These are phyloP conservation scores for Bombus confusus DNA, from an alignment of 1,140 invertebrate species.

Conservation along the genomic window DNA sequence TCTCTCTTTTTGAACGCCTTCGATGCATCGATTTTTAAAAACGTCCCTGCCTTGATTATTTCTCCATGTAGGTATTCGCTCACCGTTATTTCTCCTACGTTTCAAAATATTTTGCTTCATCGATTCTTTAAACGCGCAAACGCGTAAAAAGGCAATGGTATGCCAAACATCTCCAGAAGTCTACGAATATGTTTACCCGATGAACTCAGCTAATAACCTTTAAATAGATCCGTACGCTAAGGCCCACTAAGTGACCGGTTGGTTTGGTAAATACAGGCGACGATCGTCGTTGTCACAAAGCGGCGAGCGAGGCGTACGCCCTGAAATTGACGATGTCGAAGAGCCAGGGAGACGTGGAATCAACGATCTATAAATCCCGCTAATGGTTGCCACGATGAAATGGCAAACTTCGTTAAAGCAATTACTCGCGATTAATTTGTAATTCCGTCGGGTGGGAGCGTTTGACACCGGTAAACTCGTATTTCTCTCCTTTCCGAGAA, in stretches of 20 bases:
- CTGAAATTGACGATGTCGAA: not conserved
- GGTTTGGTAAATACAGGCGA: not conserved
- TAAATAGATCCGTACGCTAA: not conserved
- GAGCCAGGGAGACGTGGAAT: not conserved
- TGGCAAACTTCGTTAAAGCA: not conserved
- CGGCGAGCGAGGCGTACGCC: too few species aligned
- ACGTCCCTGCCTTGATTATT: not conserved
- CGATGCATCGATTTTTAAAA: slow-evolving; percentile 24
- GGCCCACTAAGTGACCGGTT: not conserved
- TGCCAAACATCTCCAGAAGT: not conserved
- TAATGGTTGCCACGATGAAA: not conserved
- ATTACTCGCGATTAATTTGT: slow-evolving; percentile 36
- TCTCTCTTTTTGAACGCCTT: not conserved
- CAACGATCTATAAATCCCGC: slow-evolving; percentile 7
- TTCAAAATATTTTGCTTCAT: not conserved
- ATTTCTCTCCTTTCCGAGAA: slow-evolving; percentile 66
- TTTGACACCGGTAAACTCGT: slow-evolving; percentile 51
- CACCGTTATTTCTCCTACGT: not conserved
- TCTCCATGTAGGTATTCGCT: too few species aligned
- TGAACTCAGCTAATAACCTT: not conserved
- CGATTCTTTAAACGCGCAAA: not conserved
- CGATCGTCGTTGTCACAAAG: not conserved
- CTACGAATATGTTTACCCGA: not conserved
- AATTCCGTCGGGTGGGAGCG: not conserved
- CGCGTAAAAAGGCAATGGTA: not conserved